Evolutionary conservation across 2,113 vertebrate species (phyloP), one percentile per base, ranked within the genome.

Genomic region (Terrapene triunguis): DNA sequence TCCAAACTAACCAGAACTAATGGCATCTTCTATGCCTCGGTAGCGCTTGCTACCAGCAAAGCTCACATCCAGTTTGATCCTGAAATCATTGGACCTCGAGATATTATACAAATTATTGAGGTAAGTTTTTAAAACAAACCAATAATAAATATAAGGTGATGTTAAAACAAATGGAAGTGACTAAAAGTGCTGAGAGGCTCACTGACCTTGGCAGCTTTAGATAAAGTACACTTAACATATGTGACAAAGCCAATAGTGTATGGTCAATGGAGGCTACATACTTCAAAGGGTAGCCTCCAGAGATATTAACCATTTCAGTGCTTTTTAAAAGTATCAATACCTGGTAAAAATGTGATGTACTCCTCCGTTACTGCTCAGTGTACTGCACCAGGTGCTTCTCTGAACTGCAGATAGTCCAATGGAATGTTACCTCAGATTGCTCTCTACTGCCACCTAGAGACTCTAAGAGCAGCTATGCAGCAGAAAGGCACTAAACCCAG

Each of bases 1-100:
- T 99, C 98, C 95, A 99, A 94, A 51, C 99, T 99, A 93, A 96
- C 62, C 51, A 95, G 98, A 79, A 99, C 98, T 29, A 97, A 97
- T 11, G 99, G 99, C 59, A 97, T 99, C 97, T 91, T 98, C 9
- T 96, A 98, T 0, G 99, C 99, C 79, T 99, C 99, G 0, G 99
- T 99, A 11, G 98, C 99, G 3, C 98, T 99, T 29, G 99, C 99
- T 17, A 99, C 99, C 92, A 98, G 98, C 95, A 99, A 99, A 98
- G 99, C 99, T 85, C 98, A 99, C 2, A 94, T 99, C 96, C 98
- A 98, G 82, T 99, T 99, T 79, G 98, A 99, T 94, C 99, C 99
- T 7, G 99, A 99, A 89, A 74, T 99, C 54, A 95, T 99, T 0
- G 99, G 99, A 59, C 98, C 99, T 29, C 98, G 99, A 95, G 99